These are phyloP conservation scores for Palythoa grandiflora DNA, from an alignment of 92 coral and sea anemone species.

Conservation along the genomic window DNA sequence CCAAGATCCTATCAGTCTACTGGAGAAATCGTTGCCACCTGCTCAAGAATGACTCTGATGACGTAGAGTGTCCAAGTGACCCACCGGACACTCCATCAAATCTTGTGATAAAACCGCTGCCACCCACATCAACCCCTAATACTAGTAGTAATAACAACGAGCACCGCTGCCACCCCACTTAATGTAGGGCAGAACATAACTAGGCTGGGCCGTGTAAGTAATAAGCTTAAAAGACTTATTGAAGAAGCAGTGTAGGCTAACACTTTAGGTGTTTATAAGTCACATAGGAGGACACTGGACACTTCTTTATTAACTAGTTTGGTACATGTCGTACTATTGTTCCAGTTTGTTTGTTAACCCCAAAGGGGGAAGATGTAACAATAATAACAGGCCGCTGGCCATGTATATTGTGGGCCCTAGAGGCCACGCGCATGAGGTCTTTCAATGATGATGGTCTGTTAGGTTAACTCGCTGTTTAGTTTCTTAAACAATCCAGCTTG, in stretches of 20 bases:
- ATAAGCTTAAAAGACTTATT: constrained; percentile 9
- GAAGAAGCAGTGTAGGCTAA: constrained; percentile 15
- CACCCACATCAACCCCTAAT: not conserved
- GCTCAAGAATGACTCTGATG: constrained; percentile 5
- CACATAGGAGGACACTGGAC: not conserved
- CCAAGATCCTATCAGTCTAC: constrained; percentile 15
- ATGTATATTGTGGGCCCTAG: not conserved
- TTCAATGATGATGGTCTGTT: no score
- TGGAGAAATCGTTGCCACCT: constrained; percentile 25
- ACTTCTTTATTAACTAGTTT: constrained; percentile 7
- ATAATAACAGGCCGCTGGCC: constrained; percentile 22
- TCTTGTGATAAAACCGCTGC: not conserved
- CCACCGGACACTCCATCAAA: not conserved
- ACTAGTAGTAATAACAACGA: not conserved
- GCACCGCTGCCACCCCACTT: not conserved
- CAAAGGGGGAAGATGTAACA: constrained; percentile 13
- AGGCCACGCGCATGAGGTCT: no score
- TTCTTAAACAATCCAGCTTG: no score
- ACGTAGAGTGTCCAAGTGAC: not conserved
- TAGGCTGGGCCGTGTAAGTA: constrained; percentile 15
- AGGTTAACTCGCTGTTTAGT: no score
- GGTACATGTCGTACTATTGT: not conserved
- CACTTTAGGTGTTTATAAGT: not conserved
- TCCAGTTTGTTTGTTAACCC: constrained; percentile 12
- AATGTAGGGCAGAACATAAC: constrained; percentile 17